Conservation (phyloP, 1,140 invertebrate genomes). For the Patella vulgata region DNA sequence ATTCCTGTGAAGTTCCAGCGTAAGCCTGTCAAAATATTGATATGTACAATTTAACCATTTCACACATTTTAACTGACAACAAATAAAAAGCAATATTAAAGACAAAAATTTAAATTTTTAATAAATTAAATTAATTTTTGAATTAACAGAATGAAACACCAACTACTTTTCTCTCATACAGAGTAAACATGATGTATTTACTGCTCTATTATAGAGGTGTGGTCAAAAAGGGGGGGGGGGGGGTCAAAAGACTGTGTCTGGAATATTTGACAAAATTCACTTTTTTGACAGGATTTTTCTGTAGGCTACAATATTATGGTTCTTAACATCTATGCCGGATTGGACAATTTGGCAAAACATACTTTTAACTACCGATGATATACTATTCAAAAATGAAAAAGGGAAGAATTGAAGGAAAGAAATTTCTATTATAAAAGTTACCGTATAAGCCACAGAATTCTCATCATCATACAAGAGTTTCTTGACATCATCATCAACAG, state of each 20-base stretch:
- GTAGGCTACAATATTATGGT: no score
- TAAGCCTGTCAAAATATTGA: neutral
- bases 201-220: no score
- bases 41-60: no score
- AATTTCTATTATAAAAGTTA: conserved; percentile 6
- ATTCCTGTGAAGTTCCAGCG: conserved; percentile 18
- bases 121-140: conserved; percentile 17
- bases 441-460: conserved; percentile 36
- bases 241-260: no score
- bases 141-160: neutral
- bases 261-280: no score
- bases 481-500: conserved; percentile 57
- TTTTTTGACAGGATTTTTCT: no score
- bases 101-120: conserved; percentile 6
- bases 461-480: conserved; percentile 57
- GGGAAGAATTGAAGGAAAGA: no score
- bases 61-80: neutral
- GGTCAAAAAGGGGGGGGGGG: no score
- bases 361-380: no score
- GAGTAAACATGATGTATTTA: neutral
- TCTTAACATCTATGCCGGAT: no score
- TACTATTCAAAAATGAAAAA: no score
- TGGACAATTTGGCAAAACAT: no score
- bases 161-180: neutral
- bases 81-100: neutral